Conservation (phyloP, 2,797 vertebrate genomes). For the Crypturellus tataupa region DNA sequence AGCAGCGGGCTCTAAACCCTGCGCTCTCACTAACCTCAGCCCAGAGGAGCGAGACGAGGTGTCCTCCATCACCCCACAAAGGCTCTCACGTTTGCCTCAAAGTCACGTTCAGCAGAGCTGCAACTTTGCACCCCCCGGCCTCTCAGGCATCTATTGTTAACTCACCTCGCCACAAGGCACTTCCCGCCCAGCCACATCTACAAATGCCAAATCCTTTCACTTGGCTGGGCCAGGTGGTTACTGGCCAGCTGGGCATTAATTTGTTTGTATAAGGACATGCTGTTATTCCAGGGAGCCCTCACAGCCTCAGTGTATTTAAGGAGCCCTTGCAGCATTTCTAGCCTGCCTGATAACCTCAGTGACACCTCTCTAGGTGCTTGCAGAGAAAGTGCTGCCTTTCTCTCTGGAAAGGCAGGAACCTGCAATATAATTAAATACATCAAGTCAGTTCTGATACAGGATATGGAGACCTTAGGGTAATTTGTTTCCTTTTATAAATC, state of each 20-base stretch:
- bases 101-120: accelerated
- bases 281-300: neutral
- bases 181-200: neutral
- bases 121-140: accelerated
- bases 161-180: neutral
- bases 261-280: neutral
- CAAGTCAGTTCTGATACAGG: constrained; percentile 40
- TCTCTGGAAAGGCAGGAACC: constrained; percentile 45
- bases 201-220: neutral
- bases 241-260: constrained; percentile 6
- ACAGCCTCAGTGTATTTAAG: constrained; percentile 13
- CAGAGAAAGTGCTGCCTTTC: constrained; percentile 39
- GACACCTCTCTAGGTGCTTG: constrained; percentile 19
- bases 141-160: neutral
- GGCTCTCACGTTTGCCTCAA: accelerated
- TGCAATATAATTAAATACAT: constrained; percentile 48
- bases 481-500: constrained; percentile 67
- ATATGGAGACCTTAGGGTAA: neutral
- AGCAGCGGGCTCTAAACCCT: accelerated
- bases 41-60: neutral
- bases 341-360: constrained; percentile 30
- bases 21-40: neutral
- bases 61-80: accelerated
- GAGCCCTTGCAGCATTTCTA: constrained; percentile 7
- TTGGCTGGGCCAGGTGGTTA: neutral